phyloP scores from a whole-genome alignment of 2,888 invertebrate genomes.

The Volucella zonaria region DNA sequence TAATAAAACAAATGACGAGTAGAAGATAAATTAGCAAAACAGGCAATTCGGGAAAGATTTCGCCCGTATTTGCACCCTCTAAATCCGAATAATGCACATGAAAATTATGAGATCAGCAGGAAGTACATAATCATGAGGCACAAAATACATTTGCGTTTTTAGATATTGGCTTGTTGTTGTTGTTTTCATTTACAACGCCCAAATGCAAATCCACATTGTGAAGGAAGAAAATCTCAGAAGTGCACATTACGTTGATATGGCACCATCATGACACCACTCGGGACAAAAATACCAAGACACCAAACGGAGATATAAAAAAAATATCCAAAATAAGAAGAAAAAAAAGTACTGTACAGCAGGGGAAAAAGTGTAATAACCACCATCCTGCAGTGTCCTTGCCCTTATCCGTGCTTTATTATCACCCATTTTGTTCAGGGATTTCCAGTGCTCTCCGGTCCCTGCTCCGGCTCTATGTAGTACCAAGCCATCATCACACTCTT shows the following conservation, averaged over 20 bases:
- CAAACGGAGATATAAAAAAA: slow-evolving; percentile 6
- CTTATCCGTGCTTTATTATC: slow-evolving; percentile 72
- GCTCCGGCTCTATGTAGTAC: slow-evolving; percentile 7
- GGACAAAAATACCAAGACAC: slow-evolving; percentile 50
- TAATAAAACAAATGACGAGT: background rate
- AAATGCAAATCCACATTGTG: slow-evolving; percentile 65
- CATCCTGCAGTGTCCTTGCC: slow-evolving; percentile 71
- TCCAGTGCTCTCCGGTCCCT: slow-evolving; percentile 26
- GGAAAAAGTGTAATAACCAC: slow-evolving; percentile 66
- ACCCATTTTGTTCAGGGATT: slow-evolving; percentile 72
- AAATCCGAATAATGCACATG: slow-evolving; percentile 72
- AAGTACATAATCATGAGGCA: slow-evolving; percentile 67
- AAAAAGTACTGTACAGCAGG: slow-evolving; percentile 51
- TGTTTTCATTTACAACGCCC: slow-evolving; percentile 44
- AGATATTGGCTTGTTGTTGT: slow-evolving; percentile 36
- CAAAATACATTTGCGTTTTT: slow-evolving; percentile 61
- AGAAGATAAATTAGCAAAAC: slow-evolving; percentile 36
- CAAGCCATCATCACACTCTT: slow-evolving; percentile 47
- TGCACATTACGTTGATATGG: slow-evolving; percentile 71
- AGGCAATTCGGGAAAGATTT: slow-evolving; percentile 57
- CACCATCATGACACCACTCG: slow-evolving; percentile 60
- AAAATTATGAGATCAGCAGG: slow-evolving; percentile 70
- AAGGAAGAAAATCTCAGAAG: slow-evolving; percentile 68
- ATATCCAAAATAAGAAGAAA: slow-evolving; percentile 41
- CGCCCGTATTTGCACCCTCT: slow-evolving; percentile 65